Conservation (phyloP, 2,113 vertebrate species). For the Ceuthmochares aereus region DNA sequence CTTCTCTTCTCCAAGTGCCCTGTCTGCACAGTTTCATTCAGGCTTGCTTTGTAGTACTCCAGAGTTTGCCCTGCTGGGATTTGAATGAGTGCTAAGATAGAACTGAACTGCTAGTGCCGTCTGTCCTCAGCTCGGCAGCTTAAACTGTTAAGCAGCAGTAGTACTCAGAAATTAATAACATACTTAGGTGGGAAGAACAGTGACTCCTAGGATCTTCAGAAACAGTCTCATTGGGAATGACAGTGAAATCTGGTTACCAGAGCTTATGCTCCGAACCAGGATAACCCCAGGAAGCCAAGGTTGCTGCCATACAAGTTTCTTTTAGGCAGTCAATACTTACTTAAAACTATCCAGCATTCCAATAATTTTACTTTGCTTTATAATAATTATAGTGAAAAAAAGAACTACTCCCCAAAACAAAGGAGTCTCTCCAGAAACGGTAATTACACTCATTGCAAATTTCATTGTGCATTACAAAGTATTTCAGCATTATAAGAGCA, state of each 20-base stretch:
- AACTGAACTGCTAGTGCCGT: neutral
- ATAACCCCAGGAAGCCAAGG: neutral
- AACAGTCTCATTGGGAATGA: neutral
- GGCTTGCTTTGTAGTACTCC: neutral
- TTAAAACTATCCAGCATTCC: neutral
- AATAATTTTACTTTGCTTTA: constrained; percentile 3
- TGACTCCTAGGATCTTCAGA: neutral
- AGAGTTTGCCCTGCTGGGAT: neutral
- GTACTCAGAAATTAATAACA: neutral
- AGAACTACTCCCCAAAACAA: constrained; percentile 43
- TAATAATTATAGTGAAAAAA: neutral
- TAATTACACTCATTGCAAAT: constrained; percentile 28
- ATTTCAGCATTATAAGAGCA: constrained; percentile 26
- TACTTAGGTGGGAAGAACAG: neutral
- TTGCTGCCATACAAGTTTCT: neutral
- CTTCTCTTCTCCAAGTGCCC: neutral
- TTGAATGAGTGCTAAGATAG: neutral
- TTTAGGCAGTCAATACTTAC: neutral
- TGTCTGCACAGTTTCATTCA: neutral
- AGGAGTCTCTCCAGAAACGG: constrained; percentile 28
- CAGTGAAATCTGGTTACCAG: neutral
- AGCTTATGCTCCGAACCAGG: neutral
- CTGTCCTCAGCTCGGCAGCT: neutral
- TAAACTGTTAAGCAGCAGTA: neutral
- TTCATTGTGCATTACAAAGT: constrained; percentile 37